Percentiles rank a stretch among this genome's conserved stretches.
Evolutionary conservation across 92 coral and sea anemone genomes (phyloP).

Genomic region (Epizoanthus stellaris): DNA sequence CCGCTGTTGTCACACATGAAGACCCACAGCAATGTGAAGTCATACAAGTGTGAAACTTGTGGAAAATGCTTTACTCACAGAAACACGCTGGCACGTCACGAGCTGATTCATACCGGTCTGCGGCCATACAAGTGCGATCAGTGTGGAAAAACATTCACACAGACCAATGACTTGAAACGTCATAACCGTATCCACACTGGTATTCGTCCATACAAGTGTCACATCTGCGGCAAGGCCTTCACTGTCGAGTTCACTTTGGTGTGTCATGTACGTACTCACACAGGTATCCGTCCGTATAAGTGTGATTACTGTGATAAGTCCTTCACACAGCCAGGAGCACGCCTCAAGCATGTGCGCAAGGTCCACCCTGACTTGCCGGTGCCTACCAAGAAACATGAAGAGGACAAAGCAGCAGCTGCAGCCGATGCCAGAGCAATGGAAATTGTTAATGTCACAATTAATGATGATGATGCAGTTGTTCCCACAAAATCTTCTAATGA

Average conservation of each 20-base stretch:
- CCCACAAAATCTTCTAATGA: neutral
- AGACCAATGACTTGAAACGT: constrained; percentile 92
- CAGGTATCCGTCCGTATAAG: constrained; percentile 93
- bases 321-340: constrained; percentile 98
- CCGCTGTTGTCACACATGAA: constrained; percentile 94
- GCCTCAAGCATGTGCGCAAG: constrained; percentile 91
- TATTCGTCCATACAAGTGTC: constrained; percentile 92
- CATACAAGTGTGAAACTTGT: constrained; percentile 87
- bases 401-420: constrained; percentile 20
- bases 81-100: constrained; percentile 93
- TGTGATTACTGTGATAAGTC: constrained; percentile 94
- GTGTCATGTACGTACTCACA: constrained; percentile 95
- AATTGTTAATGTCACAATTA: neutral
- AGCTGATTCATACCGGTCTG: constrained; percentile 88
- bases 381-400: constrained; percentile 58
- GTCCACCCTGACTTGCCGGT: constrained; percentile 88
- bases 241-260: constrained; percentile 93
- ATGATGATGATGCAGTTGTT: constrained; percentile 21
- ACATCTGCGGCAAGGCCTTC: constrained; percentile 94
- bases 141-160: constrained; percentile 95
- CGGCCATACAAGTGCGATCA: constrained; percentile 89
- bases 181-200: constrained; percentile 97
- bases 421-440: constrained; percentile 40
- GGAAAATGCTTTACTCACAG: constrained; percentile 93
- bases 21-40: constrained; percentile 93